These are phyloP conservation scores for Heliconius ethilla DNA, from an alignment of 2,888 invertebrate species.

Conservation along the genomic window DNA sequence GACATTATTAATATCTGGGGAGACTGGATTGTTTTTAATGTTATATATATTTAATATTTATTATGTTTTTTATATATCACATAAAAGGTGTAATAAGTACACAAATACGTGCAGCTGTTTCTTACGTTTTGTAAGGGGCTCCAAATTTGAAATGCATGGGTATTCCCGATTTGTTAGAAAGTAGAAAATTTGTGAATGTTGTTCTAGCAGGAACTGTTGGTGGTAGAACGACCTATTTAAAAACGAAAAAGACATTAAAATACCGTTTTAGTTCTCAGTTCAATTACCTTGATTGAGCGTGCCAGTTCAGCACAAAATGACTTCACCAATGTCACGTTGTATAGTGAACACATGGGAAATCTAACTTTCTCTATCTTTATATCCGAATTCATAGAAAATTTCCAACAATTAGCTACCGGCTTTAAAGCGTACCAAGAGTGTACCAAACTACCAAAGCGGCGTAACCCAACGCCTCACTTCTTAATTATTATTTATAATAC, in stretches of 20 bases:
- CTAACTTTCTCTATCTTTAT: too few relatives aligned
- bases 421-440: too few relatives aligned
- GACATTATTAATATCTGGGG: too few relatives aligned
- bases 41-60: neutral
- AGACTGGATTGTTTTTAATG: neutral
- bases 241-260: neutral
- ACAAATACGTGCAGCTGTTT: conserved; percentile 18
- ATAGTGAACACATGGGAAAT: too few relatives aligned
- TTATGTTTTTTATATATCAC: neutral
- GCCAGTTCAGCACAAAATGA: too few relatives aligned
- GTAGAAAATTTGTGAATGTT: conserved; percentile 70
- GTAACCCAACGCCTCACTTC: too few relatives aligned
- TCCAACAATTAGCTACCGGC: too few relatives aligned
- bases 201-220: conserved; percentile 74
- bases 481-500: too few relatives aligned
- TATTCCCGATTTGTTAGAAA: conserved; percentile 69
- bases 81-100: neutral
- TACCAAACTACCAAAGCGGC: too few relatives aligned
- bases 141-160: conserved; percentile 73
- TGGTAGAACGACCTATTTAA: conserved; percentile 63
- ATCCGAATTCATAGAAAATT: too few relatives aligned
- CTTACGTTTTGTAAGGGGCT: conserved; percentile 69
- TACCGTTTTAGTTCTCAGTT: neutral
- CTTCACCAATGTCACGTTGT: too few relatives aligned
- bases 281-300: neutral